A percentile compares a stretch with the other conserved stretches of the same genome.
Evolutionary conservation across 2,797 vertebrate genomes (phyloP).

Genomic region (Amblyraja radiata): DNA sequence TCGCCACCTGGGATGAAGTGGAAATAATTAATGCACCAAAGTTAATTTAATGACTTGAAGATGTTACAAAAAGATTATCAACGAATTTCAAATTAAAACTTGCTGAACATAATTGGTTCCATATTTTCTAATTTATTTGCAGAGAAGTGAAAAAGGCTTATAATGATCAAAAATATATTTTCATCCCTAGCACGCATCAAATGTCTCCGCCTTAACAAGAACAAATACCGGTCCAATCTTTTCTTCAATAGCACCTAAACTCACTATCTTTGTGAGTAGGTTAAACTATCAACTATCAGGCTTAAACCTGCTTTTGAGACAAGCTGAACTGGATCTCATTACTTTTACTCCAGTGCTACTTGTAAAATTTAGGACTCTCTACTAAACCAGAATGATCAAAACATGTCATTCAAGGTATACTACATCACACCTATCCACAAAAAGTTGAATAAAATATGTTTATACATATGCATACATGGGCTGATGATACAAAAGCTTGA

Average conservation of each 20-base stretch:
- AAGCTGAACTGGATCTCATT: no score
- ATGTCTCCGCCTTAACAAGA: not conserved
- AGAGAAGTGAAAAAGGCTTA: not conserved
- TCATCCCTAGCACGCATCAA: not conserved
- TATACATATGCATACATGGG: no score
- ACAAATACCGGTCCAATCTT: not conserved
- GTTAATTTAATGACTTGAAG: not conserved
- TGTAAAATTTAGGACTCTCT: no score
- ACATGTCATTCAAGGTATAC: no score
- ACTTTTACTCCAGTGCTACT: no score
- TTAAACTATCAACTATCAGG: not conserved
- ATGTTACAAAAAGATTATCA: not conserved
- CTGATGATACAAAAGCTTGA: no score
- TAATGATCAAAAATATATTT: not conserved
- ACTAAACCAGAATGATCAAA: no score
- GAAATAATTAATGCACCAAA: not conserved
- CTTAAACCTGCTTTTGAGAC: not conserved
- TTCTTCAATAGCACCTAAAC: not conserved
- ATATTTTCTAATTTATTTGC: not conserved
- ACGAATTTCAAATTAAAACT: not conserved
- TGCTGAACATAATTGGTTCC: not conserved
- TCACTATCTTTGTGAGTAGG: not conserved
- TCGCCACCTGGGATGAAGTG: not conserved
- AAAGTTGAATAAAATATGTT: no score
- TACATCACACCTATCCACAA: no score